Percentiles rank a stretch among this genome's conserved stretches.
These are phyloP conservation scores for Chloroceryle aenea DNA, from an alignment of 2,113 vertebrate species.

Conservation along the genomic window DNA sequence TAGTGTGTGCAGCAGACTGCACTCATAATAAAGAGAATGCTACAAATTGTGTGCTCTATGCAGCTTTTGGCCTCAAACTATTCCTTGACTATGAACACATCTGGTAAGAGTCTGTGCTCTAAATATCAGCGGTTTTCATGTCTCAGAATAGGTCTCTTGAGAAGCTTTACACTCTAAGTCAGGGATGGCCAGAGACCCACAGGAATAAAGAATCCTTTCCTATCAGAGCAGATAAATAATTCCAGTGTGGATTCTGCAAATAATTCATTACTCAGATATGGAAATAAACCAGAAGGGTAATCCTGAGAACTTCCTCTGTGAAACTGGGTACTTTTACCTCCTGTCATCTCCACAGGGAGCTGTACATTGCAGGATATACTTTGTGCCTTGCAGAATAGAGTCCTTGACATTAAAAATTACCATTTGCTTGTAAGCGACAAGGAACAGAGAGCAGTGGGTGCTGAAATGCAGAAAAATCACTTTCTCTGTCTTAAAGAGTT, in stretches of 20 bases:
- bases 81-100: background rate
- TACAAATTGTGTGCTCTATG: accelerated
- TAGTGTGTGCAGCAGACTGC: background rate
- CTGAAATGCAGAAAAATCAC: background rate
- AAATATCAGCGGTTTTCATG: background rate
- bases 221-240: background rate
- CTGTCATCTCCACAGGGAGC: background rate
- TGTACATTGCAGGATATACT: background rate
- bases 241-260: background rate
- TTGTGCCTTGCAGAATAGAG: background rate
- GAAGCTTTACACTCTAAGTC: background rate
- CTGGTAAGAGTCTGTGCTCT: background rate
- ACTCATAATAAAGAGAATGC: background rate
- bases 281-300: background rate
- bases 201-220: background rate
- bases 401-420: background rate
- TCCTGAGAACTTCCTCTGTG: background rate
- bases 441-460: background rate
- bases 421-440: background rate
- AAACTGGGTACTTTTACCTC: background rate
- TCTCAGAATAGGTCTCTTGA: accelerated
- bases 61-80: background rate
- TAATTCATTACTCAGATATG: background rate
- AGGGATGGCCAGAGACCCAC: background rate
- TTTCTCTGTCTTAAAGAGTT: background rate